Conservation (phyloP, 2,888 invertebrate genomes). For the Drosophila ezoana region DNA sequence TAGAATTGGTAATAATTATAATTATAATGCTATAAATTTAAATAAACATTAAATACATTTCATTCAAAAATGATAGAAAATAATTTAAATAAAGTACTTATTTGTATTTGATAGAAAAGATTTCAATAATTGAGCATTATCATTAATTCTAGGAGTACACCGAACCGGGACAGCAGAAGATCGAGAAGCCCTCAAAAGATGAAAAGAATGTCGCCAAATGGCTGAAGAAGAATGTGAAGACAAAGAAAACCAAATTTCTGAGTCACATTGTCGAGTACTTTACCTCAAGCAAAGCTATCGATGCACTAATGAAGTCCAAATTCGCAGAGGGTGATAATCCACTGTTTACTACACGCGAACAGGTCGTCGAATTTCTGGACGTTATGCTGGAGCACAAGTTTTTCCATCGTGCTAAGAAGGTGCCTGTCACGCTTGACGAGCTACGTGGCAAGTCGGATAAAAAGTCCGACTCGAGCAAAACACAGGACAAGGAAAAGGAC, state of each 20-base stretch:
- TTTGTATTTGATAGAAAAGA: too few species aligned
- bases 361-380: conserved; percentile 92
- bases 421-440: conserved; percentile 86
- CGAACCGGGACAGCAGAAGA: conserved; percentile 85
- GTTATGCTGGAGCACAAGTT: conserved; percentile 95
- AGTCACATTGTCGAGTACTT: conserved; percentile 99
- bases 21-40: background rate
- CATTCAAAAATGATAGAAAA: too few species aligned
- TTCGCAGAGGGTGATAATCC: conserved; percentile 92
- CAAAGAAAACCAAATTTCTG: conserved; percentile 97
- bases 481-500: conserved; percentile 79
- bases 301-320: conserved; percentile 95
- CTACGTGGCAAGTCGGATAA: conserved; percentile 68
- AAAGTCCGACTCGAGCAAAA: conserved; percentile 48
- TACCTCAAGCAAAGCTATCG: conserved; percentile 95
- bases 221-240: conserved; percentile 96
- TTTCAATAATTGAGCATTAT: conserved; percentile 2
- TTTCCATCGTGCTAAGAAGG: conserved; percentile 97
- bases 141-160: conserved; percentile 82
- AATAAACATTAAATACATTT: background rate
- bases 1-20: background rate
- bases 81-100: too few species aligned
- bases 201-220: conserved; percentile 97
- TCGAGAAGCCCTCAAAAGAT: conserved; percentile 93
- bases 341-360: conserved; percentile 92